Evolutionary conservation across 2,888 invertebrate genomes (phyloP), one percentile per base, ranked within the genome.

Genomic region (Schrankia costaestrigalis): DNA sequence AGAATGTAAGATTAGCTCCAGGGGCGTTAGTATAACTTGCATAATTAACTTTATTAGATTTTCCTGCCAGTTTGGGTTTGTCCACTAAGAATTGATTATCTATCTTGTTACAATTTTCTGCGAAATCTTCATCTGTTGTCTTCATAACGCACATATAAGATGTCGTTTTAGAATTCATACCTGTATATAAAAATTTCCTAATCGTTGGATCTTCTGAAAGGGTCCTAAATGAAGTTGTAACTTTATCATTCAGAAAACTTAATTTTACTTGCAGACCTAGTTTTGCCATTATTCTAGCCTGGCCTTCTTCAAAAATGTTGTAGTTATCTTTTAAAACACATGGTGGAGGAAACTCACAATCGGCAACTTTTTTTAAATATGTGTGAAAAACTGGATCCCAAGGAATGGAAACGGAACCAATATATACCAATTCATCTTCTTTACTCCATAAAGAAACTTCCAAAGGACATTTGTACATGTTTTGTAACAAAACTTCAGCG

Each of bases 131-230:
- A 31, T 85, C 85, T 0, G 80, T 78, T 1, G 83, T 85, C 50
- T 86, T 86, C 60, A 83, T 58, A 2, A 79, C 86, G 37, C 86
- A 86, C 31, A 86, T 81, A 25, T 73, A 85, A 1, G 87, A 86
- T 0, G 84, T 84, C 0, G 69, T 73, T 71, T 81, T 85, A 0
- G 79, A 79, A 52, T 87, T 85, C 10, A 83, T 67, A 8, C 86
- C 87, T 1, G 85, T 86, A 31, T 87, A 87, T 2, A 87, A 56
- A 38, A 63, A 74, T 58, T 84, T 86, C 35, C 69, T 82, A 3
- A 77, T 42, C 1, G 50, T 23, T n/a, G 78, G 70, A 45, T 86
- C 85, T 59, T 86, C 86, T 1, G 85, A 77, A 3, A 86, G 67
- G 10, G 85, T 81, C 6, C 86, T 73, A 41, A 87, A 87, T 11